Conservation (phyloP, 2,113 vertebrate species). For the Addax nasomaculatus region DNA sequence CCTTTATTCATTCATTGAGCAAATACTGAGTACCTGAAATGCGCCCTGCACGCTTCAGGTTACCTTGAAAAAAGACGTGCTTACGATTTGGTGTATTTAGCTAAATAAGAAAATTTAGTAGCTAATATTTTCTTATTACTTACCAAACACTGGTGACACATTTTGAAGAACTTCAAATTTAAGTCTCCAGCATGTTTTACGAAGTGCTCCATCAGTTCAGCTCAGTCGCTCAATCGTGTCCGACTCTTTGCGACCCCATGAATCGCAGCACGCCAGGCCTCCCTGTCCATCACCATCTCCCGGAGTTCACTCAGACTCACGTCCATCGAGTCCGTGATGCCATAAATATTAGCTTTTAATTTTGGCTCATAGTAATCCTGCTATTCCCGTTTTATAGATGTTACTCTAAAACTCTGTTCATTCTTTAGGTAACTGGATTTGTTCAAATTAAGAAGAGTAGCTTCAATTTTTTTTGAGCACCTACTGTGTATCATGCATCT, state of each 20-base stretch:
- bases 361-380: not conserved
- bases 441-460: not conserved
- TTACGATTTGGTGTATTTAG: not conserved
- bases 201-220: not conserved
- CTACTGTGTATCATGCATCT: not conserved
- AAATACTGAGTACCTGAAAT: not conserved
- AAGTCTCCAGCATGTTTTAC: not conserved
- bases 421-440: constrained; percentile 27
- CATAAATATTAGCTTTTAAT: not conserved
- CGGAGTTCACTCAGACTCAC: no score
- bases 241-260: no score
- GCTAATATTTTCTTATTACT: not conserved
- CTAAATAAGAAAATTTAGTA: not conserved
- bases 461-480: not conserved
- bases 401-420: not conserved
- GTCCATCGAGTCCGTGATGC: no score
- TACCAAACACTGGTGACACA: not conserved
- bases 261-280: no score
- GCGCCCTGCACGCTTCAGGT: not conserved
- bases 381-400: not conserved
- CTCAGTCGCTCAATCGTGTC: no score
- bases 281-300: no score
- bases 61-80: not conserved
- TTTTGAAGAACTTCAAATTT: not conserved
- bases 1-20: not conserved